These are phyloP conservation scores for Drosophila formosana DNA, from an alignment of 2,888 invertebrate genomes.

Conservation along the genomic window DNA sequence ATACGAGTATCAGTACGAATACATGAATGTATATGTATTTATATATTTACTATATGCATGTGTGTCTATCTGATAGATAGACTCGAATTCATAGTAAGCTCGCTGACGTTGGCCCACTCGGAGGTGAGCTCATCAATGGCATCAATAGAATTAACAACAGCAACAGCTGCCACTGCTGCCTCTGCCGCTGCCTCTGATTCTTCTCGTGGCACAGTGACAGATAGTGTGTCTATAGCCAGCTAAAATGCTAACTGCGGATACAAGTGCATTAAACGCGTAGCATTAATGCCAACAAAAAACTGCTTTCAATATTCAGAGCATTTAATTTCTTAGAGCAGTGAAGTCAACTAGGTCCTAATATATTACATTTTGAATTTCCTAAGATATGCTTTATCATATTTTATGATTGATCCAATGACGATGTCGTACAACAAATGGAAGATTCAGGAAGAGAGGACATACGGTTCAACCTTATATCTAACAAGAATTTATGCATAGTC, in stretches of 20 bases:
- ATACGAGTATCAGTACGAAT: constrained; percentile 6
- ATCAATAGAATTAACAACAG: constrained; percentile 22
- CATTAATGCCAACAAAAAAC: neutral
- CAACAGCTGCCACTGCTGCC: constrained; percentile 10
- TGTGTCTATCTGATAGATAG: neutral
- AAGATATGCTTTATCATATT: neutral
- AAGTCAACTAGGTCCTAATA: neutral
- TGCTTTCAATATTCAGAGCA: neutral
- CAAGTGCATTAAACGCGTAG: neutral
- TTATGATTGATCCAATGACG: too few species aligned
- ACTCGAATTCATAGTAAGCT: constrained; percentile 4
- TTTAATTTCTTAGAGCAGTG: too few species aligned
- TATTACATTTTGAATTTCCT: neutral
- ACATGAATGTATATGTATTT: constrained; percentile 1
- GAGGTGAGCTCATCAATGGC: constrained; percentile 43
- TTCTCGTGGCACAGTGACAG: neutral
- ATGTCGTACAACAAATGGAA: too few species aligned
- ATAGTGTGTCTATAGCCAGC: neutral
- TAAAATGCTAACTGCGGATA: constrained; percentile 9
- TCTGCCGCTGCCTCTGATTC: neutral
- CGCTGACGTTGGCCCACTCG: constrained; percentile 21
- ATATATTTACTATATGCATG: neutral
- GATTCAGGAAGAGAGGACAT: too few species aligned
- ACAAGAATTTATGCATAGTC: too few species aligned
- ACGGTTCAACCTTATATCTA: too few species aligned